Conservation (phyloP, 92 coral and sea anemone species). For the Epizoanthus illoricatus region DNA sequence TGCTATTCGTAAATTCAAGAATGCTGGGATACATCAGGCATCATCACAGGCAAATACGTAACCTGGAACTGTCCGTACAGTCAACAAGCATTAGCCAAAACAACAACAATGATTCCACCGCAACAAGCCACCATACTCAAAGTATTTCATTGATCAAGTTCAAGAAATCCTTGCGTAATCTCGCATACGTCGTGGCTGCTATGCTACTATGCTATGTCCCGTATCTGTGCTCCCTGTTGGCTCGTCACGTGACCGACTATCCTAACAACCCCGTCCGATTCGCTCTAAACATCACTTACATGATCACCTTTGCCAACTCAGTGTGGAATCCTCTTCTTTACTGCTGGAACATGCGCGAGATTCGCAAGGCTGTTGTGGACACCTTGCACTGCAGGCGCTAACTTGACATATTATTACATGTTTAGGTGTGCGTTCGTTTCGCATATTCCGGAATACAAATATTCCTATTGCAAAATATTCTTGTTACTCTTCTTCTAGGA, state of each 20-base stretch:
- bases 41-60: conserved; percentile 1
- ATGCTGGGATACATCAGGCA: background rate
- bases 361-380: conserved; percentile 5
- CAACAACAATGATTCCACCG: background rate
- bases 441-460: no score
- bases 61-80: background rate
- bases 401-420: no score
- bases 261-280: background rate
- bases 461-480: no score
- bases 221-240: background rate
- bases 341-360: conserved; percentile 20
- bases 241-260: background rate
- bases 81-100: background rate
- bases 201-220: background rate
- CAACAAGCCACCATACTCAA: background rate
- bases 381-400: background rate
- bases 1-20: background rate
- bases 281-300: background rate
- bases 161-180: background rate
- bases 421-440: no score
- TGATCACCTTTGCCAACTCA: conserved; percentile 24
- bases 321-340: conserved; percentile 23
- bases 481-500: no score
- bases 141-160: background rate
- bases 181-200: background rate